Evolutionary conservation across 2,797 vertebrate species (phyloP), one percentile per base, ranked within the genome.

Genomic region (Enteromius viviparus): DNA sequence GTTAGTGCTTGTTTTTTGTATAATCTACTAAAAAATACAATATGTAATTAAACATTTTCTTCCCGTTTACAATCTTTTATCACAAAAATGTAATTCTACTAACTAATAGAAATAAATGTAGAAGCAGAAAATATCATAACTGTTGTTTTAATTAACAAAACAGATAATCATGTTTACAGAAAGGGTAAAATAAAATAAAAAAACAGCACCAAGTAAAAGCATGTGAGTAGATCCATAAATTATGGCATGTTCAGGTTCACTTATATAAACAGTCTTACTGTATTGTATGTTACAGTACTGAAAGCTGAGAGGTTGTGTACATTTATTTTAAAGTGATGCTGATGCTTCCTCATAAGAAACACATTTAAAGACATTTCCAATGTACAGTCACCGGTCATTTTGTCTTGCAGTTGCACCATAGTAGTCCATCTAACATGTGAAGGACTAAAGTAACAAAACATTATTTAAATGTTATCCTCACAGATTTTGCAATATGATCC

Each of bases 81-180:
- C 60, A 66, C 29, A 9, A 8, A 62, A 21, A 45, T 29, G n/a
- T 40, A 80, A 26, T 23, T 40, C 77, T 45, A 12, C 55, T 51
- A 3, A 68, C 40, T 80, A 5, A 66, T 14, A 51, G 19, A 80
- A 40, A 10, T 32, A 66, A 23, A 81, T 3, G 15, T 26, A 64
- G 19, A 62, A 9, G 69, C 10, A 51, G 51, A 49, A 15, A 51
- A 78, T 11, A 60, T 32, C 15, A 78, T 75, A 84, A 78, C 80
- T 74, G 69, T 77, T 37, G 23, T 88, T 89, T 89, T 89, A 88
- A 88, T 89, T 47, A 78, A 82, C 76, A 74, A 68, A 60, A 69
- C 42, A 68, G 15, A 74, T 66, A 81, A 77, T 76, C 62, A 60
- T 78, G 85, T 87, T 64, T 77, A 85, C 81, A 84, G 53, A n/a